Base-by-base conservation (phyloP, 2,797 vertebrate species). In the Urosaurus nigricauda region DNA sequence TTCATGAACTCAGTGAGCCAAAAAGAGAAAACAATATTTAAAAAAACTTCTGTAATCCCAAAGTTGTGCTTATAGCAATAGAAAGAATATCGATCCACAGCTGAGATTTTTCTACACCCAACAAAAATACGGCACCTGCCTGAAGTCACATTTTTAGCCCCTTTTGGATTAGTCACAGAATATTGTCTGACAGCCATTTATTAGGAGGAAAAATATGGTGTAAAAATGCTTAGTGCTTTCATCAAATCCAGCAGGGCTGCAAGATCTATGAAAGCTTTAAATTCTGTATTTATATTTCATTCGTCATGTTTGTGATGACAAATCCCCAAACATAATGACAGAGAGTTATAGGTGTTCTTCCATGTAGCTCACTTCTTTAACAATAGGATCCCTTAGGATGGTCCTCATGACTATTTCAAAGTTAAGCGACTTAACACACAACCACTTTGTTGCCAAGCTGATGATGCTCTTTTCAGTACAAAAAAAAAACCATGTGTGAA, bases 1-100 rank as follows among this genome's bases (percentile, higher is more conserved):
- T 87, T 82, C 78, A 75, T 63, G 89, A 93, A 83, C 82, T 88
- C 88, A 86, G 58, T 71, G 24, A 90, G 78, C 77, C 87, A 93
- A 94, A 95, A 94, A 68, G 79, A 90, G 68, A 92, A 91, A 58
- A 2, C 4, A 65, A 26, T 92, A 91, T 93, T 93, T 60, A 32
- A 32, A 5, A n/a, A 32, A 70, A 51, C n/a, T 89, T 88, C 40
- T 83, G 2, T 90, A 91, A 89, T 70, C n/a, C 24, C 85, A 51
- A 51, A 87, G 26, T 81, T 80, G 26, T 71, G 29, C 6, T 92
- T 95, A 91, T 86, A 92, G 78, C 79, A 94, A 91, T 26, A 91
- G 85, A 88, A 0, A 58, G 24, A 80, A 85, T 88, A 93, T 84
- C 85, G 89, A 92, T 92, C 93, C 60, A 78, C 89, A 68, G 90